phyloP scores from a whole-genome alignment of 1,140 invertebrate species.

The Eriosoma lanigerum region DNA sequence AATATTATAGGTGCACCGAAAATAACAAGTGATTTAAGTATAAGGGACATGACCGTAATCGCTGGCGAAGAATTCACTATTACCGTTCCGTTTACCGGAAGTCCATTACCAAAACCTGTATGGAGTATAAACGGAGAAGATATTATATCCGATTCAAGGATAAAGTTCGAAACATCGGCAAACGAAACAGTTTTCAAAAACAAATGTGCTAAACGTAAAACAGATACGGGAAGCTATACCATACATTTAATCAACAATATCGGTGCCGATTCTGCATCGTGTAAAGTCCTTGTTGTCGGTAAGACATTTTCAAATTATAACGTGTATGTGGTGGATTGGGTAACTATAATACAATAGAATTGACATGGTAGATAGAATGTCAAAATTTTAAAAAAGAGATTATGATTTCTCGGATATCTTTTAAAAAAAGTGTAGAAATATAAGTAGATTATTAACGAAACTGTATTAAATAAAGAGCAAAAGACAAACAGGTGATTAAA shows the following conservation, averaged over 20 bases:
- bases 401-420: no score
- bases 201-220: constrained; percentile 77
- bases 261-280: constrained; percentile 84
- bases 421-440: no score
- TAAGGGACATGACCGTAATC: constrained; percentile 91
- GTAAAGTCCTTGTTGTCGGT: constrained; percentile 79
- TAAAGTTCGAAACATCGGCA: constrained; percentile 83
- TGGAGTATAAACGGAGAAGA: constrained; percentile 89
- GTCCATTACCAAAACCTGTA: constrained; percentile 81
- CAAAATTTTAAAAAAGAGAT: no score
- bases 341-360: no score
- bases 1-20: constrained; percentile 69
- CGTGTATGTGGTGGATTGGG: no score
- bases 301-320: neutral
- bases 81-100: constrained; percentile 87
- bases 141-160: constrained; percentile 76
- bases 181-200: constrained; percentile 82
- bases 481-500: no score
- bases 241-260: constrained; percentile 85
- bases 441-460: no score
- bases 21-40: constrained; percentile 89
- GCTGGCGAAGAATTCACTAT: constrained; percentile 95
- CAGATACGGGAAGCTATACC: constrained; percentile 88
- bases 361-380: no score
- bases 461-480: no score